A percentile compares a stretch with the other conserved stretches of the same genome.
Evolutionary conservation across 2,113 vertebrate genomes (phyloP).

Genomic region (Nannospalax galili): DNA sequence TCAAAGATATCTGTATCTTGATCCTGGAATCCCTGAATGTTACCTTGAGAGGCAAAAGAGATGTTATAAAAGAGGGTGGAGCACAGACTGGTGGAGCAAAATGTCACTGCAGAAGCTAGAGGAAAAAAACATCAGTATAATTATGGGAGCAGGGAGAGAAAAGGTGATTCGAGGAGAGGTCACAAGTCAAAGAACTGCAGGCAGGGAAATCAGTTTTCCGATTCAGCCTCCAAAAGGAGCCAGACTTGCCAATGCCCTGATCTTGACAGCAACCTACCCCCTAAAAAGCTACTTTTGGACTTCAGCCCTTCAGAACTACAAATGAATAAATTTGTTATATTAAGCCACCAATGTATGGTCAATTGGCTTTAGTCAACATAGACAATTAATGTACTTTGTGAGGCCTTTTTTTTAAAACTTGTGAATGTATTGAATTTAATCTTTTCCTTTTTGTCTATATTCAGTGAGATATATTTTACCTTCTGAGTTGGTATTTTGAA

Average conservation of each 20-base stretch:
- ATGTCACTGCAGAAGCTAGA: neutral
- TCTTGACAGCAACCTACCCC: neutral
- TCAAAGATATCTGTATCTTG: neutral
- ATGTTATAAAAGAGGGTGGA: neutral
- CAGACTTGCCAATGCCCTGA: neutral
- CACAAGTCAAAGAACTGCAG: neutral
- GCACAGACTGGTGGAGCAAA: neutral
- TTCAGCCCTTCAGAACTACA: neutral
- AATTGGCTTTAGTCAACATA: neutral
- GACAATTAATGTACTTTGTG: neutral
- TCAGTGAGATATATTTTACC: neutral
- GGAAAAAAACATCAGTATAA: neutral
- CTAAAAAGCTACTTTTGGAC: neutral
- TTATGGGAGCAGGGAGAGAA: neutral
- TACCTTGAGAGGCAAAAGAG: neutral
- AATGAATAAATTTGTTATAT: neutral
- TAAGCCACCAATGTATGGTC: neutral
- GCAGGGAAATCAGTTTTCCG: neutral
- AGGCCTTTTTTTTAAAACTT: neutral
- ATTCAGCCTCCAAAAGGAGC: neutral
- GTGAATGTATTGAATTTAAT: neutral
- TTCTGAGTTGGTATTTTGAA: conserved; percentile 5
- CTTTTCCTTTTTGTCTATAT: neutral
- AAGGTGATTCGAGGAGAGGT: neutral
- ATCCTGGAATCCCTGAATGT: neutral